Conservation (phyloP, 2,113 vertebrate genomes). For the Isichthys henryi region DNA sequence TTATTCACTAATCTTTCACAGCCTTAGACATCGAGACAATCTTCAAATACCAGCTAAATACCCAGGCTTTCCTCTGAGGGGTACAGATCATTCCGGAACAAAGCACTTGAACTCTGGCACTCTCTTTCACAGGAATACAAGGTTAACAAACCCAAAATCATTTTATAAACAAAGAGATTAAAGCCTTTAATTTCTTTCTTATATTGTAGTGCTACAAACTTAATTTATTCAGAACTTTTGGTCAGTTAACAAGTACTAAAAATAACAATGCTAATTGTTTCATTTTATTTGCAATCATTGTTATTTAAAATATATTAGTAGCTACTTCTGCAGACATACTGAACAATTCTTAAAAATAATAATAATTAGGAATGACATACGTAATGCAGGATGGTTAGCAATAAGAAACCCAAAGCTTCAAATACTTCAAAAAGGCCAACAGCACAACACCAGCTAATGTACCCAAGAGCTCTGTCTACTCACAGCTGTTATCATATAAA, state of each 20-base stretch:
- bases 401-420: not conserved
- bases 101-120: not conserved
- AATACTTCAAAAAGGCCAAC: not conserved
- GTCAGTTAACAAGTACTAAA: not conserved
- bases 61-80: not conserved
- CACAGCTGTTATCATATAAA: not conserved
- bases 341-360: not conserved
- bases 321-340: not conserved
- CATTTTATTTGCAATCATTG: not conserved
- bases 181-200: not conserved
- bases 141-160: not conserved
- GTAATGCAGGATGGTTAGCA: not conserved
- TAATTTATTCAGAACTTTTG: not conserved
- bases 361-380: not conserved
- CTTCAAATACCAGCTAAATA: not conserved
- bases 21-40: not conserved
- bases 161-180: not conserved
- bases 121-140: not conserved
- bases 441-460: not conserved
- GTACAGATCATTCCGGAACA: not conserved
- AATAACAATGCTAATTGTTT: not conserved
- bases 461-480: not conserved
- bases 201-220: not conserved
- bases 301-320: not conserved
- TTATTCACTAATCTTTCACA: slow-evolving; percentile 5